These are phyloP conservation scores for Lophotriccus pileatus DNA, from an alignment of 2,797 vertebrate genomes.

Conservation along the genomic window DNA sequence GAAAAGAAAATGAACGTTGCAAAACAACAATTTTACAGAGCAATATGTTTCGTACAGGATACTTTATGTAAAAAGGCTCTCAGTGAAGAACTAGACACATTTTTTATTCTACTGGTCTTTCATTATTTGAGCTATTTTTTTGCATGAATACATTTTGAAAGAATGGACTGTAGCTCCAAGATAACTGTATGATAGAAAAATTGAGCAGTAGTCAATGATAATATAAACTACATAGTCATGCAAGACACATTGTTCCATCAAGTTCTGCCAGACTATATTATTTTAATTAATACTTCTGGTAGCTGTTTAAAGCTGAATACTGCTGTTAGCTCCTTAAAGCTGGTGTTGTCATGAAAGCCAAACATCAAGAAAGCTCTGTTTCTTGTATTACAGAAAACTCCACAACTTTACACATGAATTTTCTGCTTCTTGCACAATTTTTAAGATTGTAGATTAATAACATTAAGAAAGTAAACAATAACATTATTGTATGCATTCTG, in stretches of 20 bases:
- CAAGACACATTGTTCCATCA: not conserved
- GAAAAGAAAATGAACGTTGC: not conserved
- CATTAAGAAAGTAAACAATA: not conserved
- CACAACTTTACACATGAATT: not conserved
- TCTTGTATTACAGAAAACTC: not conserved
- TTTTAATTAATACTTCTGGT: not conserved
- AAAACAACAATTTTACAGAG: not conserved
- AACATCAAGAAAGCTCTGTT: not conserved
- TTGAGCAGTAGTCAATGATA: not conserved
- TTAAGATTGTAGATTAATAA: not conserved
- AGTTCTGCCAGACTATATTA: not conserved
- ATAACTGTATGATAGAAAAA: not conserved
- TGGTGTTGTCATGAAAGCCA: not conserved
- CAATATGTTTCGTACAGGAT: not conserved
- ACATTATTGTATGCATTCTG: not conserved
- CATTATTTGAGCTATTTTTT: not conserved
- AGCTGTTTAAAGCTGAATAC: not conserved
- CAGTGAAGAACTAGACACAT: not conserved
- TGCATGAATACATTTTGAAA: not conserved
- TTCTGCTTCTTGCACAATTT: not conserved
- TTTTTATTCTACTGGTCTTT: not conserved
- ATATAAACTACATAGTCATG: not conserved
- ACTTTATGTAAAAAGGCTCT: not conserved
- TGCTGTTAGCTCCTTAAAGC: not conserved
- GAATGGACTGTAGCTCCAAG: not conserved